Percentiles rank a stretch among this genome's conserved stretches.
phyloP scores from a whole-genome alignment of 1,140 invertebrate genomes.

The Hyposmocoma kahamanoa region DNA sequence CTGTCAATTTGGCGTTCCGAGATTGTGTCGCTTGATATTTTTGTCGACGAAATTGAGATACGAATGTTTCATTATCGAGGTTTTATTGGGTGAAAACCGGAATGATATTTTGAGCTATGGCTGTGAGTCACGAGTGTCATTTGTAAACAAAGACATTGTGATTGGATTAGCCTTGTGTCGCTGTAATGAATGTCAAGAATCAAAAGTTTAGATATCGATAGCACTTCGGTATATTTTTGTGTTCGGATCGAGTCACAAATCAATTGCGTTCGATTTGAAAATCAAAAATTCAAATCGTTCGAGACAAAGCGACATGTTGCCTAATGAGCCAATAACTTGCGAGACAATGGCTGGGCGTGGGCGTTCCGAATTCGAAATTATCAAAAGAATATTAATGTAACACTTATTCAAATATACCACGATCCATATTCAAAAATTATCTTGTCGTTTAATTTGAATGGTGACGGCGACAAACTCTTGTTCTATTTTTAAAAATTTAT shows the following conservation, averaged over 20 bases:
- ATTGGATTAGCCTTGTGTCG: too few species aligned
- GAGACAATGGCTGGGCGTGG: constrained; percentile 62
- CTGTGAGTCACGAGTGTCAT: too few species aligned
- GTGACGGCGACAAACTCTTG: constrained; percentile 47
- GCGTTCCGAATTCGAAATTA: constrained; percentile 61
- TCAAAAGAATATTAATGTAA: constrained; percentile 70
- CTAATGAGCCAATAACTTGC: constrained; percentile 70
- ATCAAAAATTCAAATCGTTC: constrained; percentile 53
- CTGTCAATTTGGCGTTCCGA: constrained; percentile 17
- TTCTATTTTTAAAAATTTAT: constrained; percentile 50
- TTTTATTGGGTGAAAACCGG: not conserved
- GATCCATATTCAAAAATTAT: constrained; percentile 62
- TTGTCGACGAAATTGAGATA: constrained; percentile 18
- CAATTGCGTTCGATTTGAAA: constrained; percentile 51
- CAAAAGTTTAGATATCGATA: too few species aligned
- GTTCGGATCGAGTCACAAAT: constrained; percentile 41
- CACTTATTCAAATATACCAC: constrained; percentile 66
- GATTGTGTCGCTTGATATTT: constrained; percentile 27
- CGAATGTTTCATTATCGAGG: not conserved
- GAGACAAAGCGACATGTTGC: constrained; percentile 46
- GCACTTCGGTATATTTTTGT: too few species aligned
- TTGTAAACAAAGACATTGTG: too few species aligned
- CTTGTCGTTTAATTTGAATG: constrained; percentile 55
- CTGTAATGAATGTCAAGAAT: too few species aligned
- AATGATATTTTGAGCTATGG: too few species aligned